Conservation (phyloP, 2,888 invertebrate species). For the Hydraecia micacea region DNA sequence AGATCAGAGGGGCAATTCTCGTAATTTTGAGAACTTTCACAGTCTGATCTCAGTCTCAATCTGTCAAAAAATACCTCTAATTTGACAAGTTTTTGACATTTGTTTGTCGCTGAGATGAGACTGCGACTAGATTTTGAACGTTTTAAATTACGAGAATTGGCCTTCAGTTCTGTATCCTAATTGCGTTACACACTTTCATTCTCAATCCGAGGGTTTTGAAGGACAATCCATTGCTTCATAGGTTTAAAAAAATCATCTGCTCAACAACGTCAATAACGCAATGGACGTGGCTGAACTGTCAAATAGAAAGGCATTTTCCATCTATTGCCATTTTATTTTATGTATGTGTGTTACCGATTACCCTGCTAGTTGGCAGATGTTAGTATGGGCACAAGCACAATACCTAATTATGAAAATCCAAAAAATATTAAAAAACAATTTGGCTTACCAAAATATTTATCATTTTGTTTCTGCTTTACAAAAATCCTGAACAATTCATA, state of each 20-base stretch:
- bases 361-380: background rate
- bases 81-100: no score
- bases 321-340: background rate
- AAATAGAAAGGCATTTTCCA: background rate
- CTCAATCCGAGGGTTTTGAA: background rate
- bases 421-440: conserved; percentile 1
- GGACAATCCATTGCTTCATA: background rate
- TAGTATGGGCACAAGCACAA: background rate
- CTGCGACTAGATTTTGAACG: no score
- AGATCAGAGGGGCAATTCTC: no score
- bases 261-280: background rate
- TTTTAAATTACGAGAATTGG: no score
- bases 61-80: no score
- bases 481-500: conserved; percentile 81
- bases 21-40: no score
- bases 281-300: background rate
- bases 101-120: no score
- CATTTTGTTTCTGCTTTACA: conserved; percentile 61
- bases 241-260: background rate
- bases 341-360: background rate
- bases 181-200: background rate
- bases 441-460: conserved; percentile 50
- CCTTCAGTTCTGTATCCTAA: background rate
- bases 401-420: background rate
- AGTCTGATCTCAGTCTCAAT: no score